A percentile compares a stretch with the other conserved stretches of the same genome.
These are phyloP conservation scores for Cataglyphis rosenhaueri DNA, from an alignment of 2,888 invertebrate genomes.

Conservation along the genomic window DNA sequence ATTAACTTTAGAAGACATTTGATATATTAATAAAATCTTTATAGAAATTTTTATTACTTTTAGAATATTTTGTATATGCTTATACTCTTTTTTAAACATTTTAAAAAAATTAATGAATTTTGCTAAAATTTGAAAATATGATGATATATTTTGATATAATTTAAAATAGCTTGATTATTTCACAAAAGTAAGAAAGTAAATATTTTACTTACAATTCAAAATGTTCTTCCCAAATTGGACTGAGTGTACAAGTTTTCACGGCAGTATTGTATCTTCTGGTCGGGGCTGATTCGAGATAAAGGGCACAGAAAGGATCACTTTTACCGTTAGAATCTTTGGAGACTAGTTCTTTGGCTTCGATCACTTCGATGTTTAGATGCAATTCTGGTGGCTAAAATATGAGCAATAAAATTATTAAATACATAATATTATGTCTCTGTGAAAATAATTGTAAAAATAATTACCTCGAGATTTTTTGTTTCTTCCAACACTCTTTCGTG, in stretches of 20 bases:
- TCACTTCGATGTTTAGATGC: constrained; percentile 93
- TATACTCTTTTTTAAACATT: background rate
- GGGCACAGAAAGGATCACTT: constrained; percentile 98
- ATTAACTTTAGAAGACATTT: background rate
- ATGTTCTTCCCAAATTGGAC: constrained; percentile 98
- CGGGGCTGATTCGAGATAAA: constrained; percentile 92
- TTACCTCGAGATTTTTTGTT: constrained; percentile 91
- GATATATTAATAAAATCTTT: background rate
- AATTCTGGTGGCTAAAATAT: constrained; percentile 90
- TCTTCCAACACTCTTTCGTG: constrained; percentile 90
- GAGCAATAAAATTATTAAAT: constrained; percentile 11
- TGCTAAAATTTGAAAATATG: background rate
- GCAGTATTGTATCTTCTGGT: constrained; percentile 95
- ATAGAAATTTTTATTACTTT: background rate
- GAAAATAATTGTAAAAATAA: constrained; percentile 14
- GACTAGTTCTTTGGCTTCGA: constrained; percentile 94
- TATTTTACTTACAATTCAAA: constrained; percentile 92
- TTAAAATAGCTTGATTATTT: background rate
- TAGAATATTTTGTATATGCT: background rate
- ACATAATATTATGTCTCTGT: background rate
- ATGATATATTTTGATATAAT: constrained; percentile 1
- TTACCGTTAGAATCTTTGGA: constrained; percentile 96
- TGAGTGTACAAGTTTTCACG: constrained; percentile 95
- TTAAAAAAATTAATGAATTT: background rate
- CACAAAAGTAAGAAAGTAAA: background rate